Evolutionary conservation across 2,888 invertebrate species (phyloP).

Genomic region (Platycheirus albimanus): DNA sequence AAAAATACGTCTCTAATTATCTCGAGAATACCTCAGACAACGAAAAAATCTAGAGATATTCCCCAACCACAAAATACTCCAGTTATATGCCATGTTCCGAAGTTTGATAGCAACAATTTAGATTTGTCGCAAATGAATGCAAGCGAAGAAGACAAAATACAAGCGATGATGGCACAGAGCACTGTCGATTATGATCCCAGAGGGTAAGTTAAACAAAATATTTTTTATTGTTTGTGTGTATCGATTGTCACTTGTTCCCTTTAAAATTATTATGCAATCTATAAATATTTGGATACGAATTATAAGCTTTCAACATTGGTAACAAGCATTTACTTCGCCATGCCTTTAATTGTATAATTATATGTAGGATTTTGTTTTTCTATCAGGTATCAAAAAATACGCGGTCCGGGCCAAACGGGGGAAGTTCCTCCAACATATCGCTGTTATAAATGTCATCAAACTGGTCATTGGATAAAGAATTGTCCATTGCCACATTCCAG

Average conservation of each 20-base stretch:
- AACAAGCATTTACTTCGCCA: constrained; percentile 39
- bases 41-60: constrained; percentile 90
- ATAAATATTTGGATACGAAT: constrained; percentile 70
- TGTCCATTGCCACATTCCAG: constrained; percentile 87
- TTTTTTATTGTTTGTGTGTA: neutral
- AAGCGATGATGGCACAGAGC: constrained; percentile 98
- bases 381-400: constrained; percentile 93
- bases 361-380: constrained; percentile 62
- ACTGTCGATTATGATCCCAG: constrained; percentile 98
- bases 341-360: constrained; percentile 30
- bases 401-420: constrained; percentile 94
- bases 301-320: constrained; percentile 72
- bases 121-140: constrained; percentile 95
- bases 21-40: constrained; percentile 93
- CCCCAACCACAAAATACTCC: constrained; percentile 80
- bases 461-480: constrained; percentile 98
- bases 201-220: constrained; percentile 90
- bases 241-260: constrained; percentile 51
- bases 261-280: constrained; percentile 63
- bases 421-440: constrained; percentile 95
- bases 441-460: constrained; percentile 96
- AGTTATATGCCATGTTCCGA: constrained; percentile 83
- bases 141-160: constrained; percentile 98
- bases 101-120: constrained; percentile 85
- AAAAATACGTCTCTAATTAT: constrained; percentile 99